phyloP scores from a whole-genome alignment of 2,797 vertebrate species.

The Lophius americanus region DNA sequence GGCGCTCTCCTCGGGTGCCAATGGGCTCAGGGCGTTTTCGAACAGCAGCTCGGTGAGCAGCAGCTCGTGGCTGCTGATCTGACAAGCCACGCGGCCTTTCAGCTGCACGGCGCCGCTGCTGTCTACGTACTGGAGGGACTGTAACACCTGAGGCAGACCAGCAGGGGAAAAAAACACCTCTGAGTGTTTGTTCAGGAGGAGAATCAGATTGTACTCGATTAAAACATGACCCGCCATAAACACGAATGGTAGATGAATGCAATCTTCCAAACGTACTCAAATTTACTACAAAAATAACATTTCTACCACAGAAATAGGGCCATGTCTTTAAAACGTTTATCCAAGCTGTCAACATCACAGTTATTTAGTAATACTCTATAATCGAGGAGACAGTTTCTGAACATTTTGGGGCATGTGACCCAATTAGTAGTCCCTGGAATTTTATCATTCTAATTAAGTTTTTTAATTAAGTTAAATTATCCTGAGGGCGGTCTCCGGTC shows the following conservation, averaged over 20 bases:
- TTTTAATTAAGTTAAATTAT: background rate
- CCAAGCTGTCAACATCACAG: no score
- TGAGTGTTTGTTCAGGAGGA: background rate
- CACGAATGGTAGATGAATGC: background rate
- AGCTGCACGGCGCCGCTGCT: slow-evolving; percentile 87
- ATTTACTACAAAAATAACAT: background rate
- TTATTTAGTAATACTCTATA: background rate
- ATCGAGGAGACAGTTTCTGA: background rate
- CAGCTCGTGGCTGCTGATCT: slow-evolving; percentile 92
- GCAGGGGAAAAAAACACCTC: background rate
- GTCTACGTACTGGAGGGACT: slow-evolving; percentile 88
- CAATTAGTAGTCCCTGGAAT: background rate
- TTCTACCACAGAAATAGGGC: background rate
- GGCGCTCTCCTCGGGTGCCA: slow-evolving; percentile 91
- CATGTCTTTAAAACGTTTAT: background rate
- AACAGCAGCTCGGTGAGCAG: slow-evolving; percentile 93
- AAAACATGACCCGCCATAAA: background rate
- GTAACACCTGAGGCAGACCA: slow-evolving; percentile 82
- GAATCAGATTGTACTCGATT: background rate
- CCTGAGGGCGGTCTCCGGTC: background rate
- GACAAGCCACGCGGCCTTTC: slow-evolving; percentile 91
- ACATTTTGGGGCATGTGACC: background rate
- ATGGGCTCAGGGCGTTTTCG: slow-evolving; percentile 87
- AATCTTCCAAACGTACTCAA: background rate
- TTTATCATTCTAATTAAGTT: no score